Base-by-base conservation (phyloP, 2,888 invertebrate species). In the Thyatira batis region DNA sequence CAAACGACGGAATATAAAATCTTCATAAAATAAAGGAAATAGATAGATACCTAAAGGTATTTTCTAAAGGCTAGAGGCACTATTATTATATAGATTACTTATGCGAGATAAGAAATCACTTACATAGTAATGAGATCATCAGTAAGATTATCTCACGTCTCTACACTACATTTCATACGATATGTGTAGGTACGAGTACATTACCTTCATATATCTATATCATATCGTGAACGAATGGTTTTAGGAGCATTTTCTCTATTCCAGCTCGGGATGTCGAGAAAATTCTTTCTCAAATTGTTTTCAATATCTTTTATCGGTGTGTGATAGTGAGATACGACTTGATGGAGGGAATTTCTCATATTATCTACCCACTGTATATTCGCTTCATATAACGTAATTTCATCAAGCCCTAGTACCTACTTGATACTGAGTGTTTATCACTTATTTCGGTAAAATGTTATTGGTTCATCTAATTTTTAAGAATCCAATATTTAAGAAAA, bases 231-330 rank as follows among this genome's bases (percentile, higher is more conserved):
- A 48, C 48, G 28, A 30, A 58, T 61, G 61, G 57, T 61, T 63
- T 59, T 45, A 50, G 48, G 49, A 58, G 54, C 58, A 72, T 65
- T 65, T 53, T 61, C 60, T 57, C 50, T 49, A 49, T 53, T 28
- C 55, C 46, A 21, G 49, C 53, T 46, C 45, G 53, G 30, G 55
- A 59, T 60, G 71, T 69, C 65, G 65, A 55, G 69, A 73, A 72
- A 78, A 77, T 74, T 73, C 64, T 66, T 59, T 71, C 63, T 65
- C 65, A 75, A 82, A 81, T 78, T 74, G 78, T 76, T 78, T 77
- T 73, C 79, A 74, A 80, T 79, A 76, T 77, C 66, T 78, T 76
- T 69, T 73, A 75, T 73, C 65, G 72, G 71, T 72, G 76, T 76
- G 69, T 69, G 73, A 74, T 75, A 73, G 75, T 71, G 70, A 76